Evolutionary conservation across 1,140 invertebrate species (phyloP), one percentile per base, ranked within the genome.

Genomic region (Aphis craccivora): DNA sequence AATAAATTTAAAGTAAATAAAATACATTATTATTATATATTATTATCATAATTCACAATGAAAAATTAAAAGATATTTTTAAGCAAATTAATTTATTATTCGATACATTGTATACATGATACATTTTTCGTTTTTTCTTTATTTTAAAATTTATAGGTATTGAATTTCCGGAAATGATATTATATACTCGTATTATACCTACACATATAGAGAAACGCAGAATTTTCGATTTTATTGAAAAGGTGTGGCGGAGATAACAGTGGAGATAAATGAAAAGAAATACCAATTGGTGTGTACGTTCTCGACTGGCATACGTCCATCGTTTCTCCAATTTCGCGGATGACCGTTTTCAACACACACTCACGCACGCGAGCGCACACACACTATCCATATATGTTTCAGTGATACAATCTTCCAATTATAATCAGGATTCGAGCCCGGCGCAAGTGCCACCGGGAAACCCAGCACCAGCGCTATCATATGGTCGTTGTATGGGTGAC

Each of bases 281-380:
- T 81, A 83, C 90, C 90, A 81, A 91, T 81, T 35, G 90, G 25
- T 76, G n/a, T 90, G 9, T 35, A 45, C n/a, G 76, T 55, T 40
- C 35, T 37, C 14, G 48, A 93, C 91, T 84, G 91, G 76, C 91
- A 93, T 45, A 84, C 76, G 48, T 93, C 91, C 91, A 84, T 93
- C 35, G 76, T 84, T 55, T 84, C 23, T 35, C 30, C 76, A 91
- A 83, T 84, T 93, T 93, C 48, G 81, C 25, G 76, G 30, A 84
- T 55, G 76, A 86, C 81, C 81, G 48, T 83, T 40, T 84, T 8
- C 51, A 83, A 30, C 90, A 90, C 53, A 55, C 23, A 48, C 37
- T 45, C 40, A 89, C 53, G 18, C 53, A 1, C 9, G 45, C 9
- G 11, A 8, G n/a, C 23, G 23, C 37, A 18, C 40, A 22, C 14